These are phyloP conservation scores for Venturia canescens DNA, from an alignment of 1,140 invertebrate species.

Conservation along the genomic window DNA sequence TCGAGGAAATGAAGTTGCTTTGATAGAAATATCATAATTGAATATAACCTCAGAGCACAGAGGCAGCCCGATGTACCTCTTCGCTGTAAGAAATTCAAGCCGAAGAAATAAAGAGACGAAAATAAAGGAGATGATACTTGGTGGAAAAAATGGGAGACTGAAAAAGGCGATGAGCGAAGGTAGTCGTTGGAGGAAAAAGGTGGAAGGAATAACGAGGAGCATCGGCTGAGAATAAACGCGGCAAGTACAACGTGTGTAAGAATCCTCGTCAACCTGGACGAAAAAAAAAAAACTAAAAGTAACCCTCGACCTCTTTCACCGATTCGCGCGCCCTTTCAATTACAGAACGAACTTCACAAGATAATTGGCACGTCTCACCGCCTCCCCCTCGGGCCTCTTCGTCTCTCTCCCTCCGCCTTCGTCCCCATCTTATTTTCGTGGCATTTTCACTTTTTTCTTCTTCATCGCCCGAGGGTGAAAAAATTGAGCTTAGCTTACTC, in stretches of 20 bases:
- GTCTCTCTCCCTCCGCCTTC: no score
- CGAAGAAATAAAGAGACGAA: not conserved
- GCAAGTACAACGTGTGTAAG: slow-evolving; percentile 34
- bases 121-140: not conserved
- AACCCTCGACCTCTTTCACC: slow-evolving; percentile 25
- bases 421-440: not conserved
- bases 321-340: slow-evolving; percentile 38
- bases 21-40: slow-evolving; percentile 47
- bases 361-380: slow-evolving; percentile 35
- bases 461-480: no score
- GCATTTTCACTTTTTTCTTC: not conserved
- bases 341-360: slow-evolving; percentile 42
- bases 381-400: no score
- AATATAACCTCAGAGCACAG: slow-evolving; percentile 33
- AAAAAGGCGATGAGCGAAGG: not conserved
- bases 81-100: slow-evolving; percentile 24
- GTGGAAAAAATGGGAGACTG: slow-evolving; percentile 8
- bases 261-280: slow-evolving; percentile 25
- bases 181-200: not conserved
- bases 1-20: slow-evolving; percentile 45
- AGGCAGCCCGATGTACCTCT: slow-evolving; percentile 11
- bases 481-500: no score
- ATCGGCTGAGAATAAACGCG: not conserved
- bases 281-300: not conserved
- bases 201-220: no score